A percentile compares a stretch with the other conserved stretches of the same genome.
Evolutionary conservation across 2,113 vertebrate genomes (phyloP).

Genomic region (Syngnathus typhle): DNA sequence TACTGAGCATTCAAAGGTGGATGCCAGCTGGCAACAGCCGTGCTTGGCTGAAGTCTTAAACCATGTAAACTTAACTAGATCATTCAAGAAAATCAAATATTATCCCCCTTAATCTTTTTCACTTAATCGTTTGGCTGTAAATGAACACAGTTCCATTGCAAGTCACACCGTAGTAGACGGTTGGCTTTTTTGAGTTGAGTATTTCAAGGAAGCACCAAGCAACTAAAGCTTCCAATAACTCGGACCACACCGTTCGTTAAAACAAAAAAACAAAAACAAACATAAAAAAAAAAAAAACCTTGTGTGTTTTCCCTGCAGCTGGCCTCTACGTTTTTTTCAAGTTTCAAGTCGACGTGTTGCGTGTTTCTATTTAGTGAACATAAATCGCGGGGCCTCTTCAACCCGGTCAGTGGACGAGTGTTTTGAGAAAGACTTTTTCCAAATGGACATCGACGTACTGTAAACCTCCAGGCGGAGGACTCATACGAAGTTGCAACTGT

Average conservation of each 20-base stretch:
- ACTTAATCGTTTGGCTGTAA: slow-evolving; percentile 30
- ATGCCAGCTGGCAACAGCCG: slow-evolving; percentile 30
- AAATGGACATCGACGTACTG: slow-evolving; percentile 30
- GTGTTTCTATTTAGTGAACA: slow-evolving; percentile 53
- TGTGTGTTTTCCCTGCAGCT: slow-evolving; percentile 44
- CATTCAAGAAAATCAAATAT: slow-evolving; percentile 27
- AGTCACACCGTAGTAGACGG: slow-evolving; percentile 15
- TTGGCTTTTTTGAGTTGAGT: slow-evolving; percentile 32
- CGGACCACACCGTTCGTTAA: neutral
- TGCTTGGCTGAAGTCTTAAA: slow-evolving; percentile 5
- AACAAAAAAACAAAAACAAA: neutral
- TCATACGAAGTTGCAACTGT: slow-evolving; percentile 41
- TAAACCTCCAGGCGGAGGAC: slow-evolving; percentile 40
- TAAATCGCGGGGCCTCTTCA: slow-evolving; percentile 54
- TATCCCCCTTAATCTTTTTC: slow-evolving; percentile 25
- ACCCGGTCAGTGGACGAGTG: slow-evolving; percentile 34
- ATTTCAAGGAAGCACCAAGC: slow-evolving; percentile 37
- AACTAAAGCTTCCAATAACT: slow-evolving; percentile 39
- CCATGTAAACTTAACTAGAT: neutral
- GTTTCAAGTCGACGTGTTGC: slow-evolving; percentile 47
- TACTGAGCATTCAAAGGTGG: slow-evolving; percentile 19
- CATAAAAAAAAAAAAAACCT: slow-evolving; percentile 6
- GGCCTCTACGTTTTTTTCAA: slow-evolving; percentile 25
- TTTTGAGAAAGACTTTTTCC: slow-evolving; percentile 35
- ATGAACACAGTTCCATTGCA: slow-evolving; percentile 30